A percentile compares a stretch with the other conserved stretches of the same genome.
Conservation (phyloP, 2,888 invertebrate species). For the Xestia sexstrigata region DNA sequence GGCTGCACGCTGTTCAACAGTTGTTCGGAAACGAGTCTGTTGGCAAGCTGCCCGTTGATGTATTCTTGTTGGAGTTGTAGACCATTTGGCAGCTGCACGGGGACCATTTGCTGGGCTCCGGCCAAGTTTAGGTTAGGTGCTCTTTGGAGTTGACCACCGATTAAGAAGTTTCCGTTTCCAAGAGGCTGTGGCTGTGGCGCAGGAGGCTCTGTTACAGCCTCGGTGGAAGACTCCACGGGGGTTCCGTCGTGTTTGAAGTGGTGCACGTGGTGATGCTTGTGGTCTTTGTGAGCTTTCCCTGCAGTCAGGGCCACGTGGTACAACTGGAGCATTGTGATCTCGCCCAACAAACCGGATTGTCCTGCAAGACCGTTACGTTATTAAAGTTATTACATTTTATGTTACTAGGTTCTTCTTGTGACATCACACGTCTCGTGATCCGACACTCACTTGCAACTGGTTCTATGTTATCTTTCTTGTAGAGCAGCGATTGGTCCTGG, state of each 20-base stretch:
- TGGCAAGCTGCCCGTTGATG: constrained; percentile 92
- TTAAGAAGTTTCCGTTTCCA: constrained; percentile 90
- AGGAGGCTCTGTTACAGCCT: constrained; percentile 90
- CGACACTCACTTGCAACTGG: constrained; percentile 78
- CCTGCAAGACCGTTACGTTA: constrained; percentile 80
- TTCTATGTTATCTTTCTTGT: constrained; percentile 78
- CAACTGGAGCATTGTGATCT: constrained; percentile 95
- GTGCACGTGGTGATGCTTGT: constrained; percentile 96
- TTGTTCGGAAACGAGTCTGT: constrained; percentile 90
- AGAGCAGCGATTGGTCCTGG: constrained; percentile 91
- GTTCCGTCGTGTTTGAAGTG: constrained; percentile 94
- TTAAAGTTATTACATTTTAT: constrained; percentile 30
- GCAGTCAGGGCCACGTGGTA: constrained; percentile 95
- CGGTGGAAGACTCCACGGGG: constrained; percentile 91
- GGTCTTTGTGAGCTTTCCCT: constrained; percentile 96
- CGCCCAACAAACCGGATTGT: constrained; percentile 92
- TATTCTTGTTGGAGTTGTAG: constrained; percentile 90
- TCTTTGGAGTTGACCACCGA: constrained; percentile 92
- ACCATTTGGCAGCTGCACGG: constrained; percentile 86
- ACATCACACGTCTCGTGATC: constrained; percentile 15
- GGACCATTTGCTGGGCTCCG: constrained; percentile 85
- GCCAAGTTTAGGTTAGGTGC: constrained; percentile 90
- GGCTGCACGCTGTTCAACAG: constrained; percentile 83
- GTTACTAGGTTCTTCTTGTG: constrained; percentile 5
- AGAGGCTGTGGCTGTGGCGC: constrained; percentile 84